Evolutionary conservation across 2,113 vertebrate genomes (phyloP).

Genomic region (Sphaerodactylus townsendi): DNA sequence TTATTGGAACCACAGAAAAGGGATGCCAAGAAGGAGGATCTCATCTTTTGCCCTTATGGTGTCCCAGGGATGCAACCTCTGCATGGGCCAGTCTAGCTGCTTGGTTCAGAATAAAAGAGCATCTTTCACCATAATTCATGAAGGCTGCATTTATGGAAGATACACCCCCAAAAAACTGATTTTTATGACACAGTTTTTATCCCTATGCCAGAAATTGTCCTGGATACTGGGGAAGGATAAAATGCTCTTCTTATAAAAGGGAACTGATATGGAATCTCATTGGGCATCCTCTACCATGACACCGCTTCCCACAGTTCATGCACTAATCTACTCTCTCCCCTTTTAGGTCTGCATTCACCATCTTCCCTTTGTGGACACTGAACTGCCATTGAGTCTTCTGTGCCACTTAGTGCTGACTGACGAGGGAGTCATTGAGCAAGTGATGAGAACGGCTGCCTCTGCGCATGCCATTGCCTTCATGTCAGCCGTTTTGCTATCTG

Average conservation of each 20-base stretch:
- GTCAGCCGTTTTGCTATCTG: slow-evolving; percentile 59
- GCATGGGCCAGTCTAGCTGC: background rate
- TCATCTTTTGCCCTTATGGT: background rate
- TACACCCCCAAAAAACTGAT: background rate
- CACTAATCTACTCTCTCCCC: background rate
- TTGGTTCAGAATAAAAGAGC: background rate
- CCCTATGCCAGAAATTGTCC: background rate
- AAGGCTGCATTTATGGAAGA: background rate
- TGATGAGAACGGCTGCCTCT: slow-evolving; percentile 64
- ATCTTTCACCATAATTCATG: background rate
- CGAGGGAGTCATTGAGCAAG: slow-evolving; percentile 63
- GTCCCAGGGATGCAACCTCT: background rate
- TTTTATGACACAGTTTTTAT: background rate
- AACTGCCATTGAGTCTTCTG: slow-evolving; percentile 86
- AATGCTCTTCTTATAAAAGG: background rate
- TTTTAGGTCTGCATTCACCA: slow-evolving; percentile 80
- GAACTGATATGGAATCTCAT: background rate
- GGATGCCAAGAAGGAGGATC: background rate
- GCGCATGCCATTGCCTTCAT: slow-evolving; percentile 60
- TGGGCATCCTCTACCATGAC: rapidly evolving
- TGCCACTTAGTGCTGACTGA: slow-evolving; percentile 82
- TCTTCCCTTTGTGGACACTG: slow-evolving; percentile 68
- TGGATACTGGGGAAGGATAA: background rate
- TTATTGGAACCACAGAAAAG: background rate
- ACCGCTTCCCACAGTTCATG: rapidly evolving